A percentile compares a stretch with the other conserved stretches of the same genome.
Evolutionary conservation across 2,113 vertebrate species (phyloP).

Genomic region (Cebidichthys violaceus): DNA sequence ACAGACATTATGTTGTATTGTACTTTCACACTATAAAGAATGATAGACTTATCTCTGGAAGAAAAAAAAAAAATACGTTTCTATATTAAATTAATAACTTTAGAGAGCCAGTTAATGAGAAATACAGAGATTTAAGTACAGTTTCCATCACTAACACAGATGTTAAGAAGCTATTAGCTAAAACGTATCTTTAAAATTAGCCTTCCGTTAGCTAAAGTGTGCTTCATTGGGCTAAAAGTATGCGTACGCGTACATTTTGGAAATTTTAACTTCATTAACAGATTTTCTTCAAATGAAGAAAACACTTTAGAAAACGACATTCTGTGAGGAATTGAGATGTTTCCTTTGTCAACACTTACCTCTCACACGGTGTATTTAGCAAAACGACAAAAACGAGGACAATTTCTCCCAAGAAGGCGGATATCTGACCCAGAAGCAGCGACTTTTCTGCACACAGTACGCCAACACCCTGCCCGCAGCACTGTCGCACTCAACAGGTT

Average conservation of each 20-base stretch:
- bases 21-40: no score
- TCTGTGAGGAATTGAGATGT: not conserved
- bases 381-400: slow-evolving; percentile 16
- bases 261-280: not conserved
- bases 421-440: not conserved
- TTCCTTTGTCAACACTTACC: slow-evolving; percentile 55
- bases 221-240: not conserved
- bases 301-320: not conserved
- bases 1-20: not conserved
- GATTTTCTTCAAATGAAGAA: not conserved
- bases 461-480: slow-evolving; percentile 75
- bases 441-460: slow-evolving; percentile 9
- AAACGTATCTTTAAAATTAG: not conserved
- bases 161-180: no score
- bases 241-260: not conserved
- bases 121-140: not conserved
- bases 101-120: not conserved
- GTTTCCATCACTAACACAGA: not conserved
- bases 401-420: slow-evolving; percentile 16
- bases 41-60: not conserved
- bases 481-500: slow-evolving; percentile 81
- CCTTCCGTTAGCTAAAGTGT: not conserved
- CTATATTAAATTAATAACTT: no score
- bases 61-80: not conserved
- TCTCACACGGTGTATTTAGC: slow-evolving; percentile 5